Evolutionary conservation across 1,140 invertebrate species (phyloP).

Genomic region (Helicoverpa zea): DNA sequence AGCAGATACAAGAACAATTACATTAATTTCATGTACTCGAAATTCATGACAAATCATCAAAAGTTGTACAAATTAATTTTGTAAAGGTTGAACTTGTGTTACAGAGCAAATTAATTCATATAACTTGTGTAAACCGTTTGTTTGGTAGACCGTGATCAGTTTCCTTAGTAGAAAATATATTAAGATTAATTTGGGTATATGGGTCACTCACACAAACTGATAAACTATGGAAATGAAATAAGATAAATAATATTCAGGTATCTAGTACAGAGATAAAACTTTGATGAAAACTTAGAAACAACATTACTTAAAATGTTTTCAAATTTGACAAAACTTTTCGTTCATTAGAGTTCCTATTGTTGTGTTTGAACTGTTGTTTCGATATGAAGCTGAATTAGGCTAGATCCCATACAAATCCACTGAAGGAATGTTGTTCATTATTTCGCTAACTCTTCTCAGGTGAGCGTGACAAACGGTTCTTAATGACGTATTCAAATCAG

Average conservation of each 20-base stretch:
- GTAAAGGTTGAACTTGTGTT: slow-evolving; percentile 19
- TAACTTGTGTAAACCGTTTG: slow-evolving; percentile 6
- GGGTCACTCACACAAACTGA: neutral
- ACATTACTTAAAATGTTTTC: neutral
- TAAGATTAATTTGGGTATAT: neutral
- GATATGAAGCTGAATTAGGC: slow-evolving; percentile 10
- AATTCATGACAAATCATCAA: slow-evolving; percentile 43
- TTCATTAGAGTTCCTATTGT: slow-evolving; percentile 8
- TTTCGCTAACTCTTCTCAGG: slow-evolving; percentile 44
- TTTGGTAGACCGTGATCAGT: slow-evolving; percentile 25
- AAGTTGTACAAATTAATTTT: slow-evolving; percentile 36
- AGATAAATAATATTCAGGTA: neutral
- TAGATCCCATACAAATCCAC: neutral
- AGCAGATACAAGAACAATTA: slow-evolving; percentile 38
- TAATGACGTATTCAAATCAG: slow-evolving; percentile 83
- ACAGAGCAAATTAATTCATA: neutral
- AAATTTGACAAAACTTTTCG: slow-evolving; percentile 16
- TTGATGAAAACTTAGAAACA: neutral
- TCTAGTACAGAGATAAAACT: neutral
- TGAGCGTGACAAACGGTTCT: slow-evolving; percentile 64
- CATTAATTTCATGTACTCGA: slow-evolving; percentile 40
- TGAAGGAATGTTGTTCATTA: slow-evolving; percentile 25
- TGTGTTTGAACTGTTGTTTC: slow-evolving; percentile 3
- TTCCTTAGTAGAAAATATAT: neutral
- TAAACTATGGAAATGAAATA: neutral